Evolutionary conservation across 1,140 invertebrate species (phyloP), one percentile per base, ranked within the genome.

Genomic region (Drosophila lini): DNA sequence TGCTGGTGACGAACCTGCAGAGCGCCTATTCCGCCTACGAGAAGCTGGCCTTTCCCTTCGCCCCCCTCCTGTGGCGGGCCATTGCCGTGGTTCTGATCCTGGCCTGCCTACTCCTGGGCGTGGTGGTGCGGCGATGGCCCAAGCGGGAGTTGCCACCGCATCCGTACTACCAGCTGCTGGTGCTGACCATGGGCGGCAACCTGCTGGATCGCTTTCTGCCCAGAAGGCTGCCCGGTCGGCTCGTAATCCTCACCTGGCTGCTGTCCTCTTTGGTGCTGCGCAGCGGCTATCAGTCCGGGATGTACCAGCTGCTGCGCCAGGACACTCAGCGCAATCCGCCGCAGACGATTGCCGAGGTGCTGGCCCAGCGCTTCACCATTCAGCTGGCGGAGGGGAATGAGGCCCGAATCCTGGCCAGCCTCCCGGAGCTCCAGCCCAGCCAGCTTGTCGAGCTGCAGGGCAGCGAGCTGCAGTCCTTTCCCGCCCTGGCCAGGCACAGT

Each of bases 231-330:
- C 71, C 77, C 4, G 44, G 47, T 0, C 74, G 90, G 0, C 48
- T 81, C 10, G 13, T 80, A 3, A 40, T 91, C 6, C 16, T 78
- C 19, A 74, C 77, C 13, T 91, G 90, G 90, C 28, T 91, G 36
- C 11, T 90, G 22, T 31, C 55, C 31, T 53, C 71, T 0, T 10
- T 82, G 16, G 59, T 91, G 3, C 45, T 91, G 45, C 75, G 90
- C 53, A 75, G 64, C 38, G 90, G 82, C 32, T 91, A 91, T 28
- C 90, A 91, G 68, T 81, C 90, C 32, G 90, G 90, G 9, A 88
- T 91, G 78, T 91, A 90, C 28, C 80, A 91, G 55, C 53, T 91
- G 57, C 52, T 91, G 40, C 75, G 90, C 1, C 75, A 90, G 64
- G 74, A 91, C 28, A 84, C 67, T 3, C 82, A 84, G 19, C 61